A percentile compares a stretch with the other conserved stretches of the same genome.
phyloP scores from a whole-genome alignment of 1,140 invertebrate species.

The Zaprionus capensis region DNA sequence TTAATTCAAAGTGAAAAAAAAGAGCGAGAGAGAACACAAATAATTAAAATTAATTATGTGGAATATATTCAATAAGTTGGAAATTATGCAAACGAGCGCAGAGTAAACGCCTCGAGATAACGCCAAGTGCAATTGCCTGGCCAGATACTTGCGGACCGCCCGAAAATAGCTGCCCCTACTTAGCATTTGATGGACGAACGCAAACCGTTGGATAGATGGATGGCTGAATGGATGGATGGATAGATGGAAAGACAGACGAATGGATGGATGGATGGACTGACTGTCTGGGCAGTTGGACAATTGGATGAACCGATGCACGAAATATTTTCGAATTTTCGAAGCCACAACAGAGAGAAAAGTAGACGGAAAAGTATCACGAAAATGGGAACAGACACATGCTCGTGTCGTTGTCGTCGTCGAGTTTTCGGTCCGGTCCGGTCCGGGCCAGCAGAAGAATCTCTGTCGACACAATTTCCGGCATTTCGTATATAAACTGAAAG shows the following conservation, averaged over 20 bases:
- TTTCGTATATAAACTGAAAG: constrained; percentile 75
- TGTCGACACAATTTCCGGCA: constrained; percentile 76
- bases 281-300: background rate
- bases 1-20: constrained; percentile 60
- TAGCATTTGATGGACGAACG: constrained; percentile 68
- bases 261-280: constrained; percentile 20
- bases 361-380: constrained; percentile 28
- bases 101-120: constrained; percentile 73
- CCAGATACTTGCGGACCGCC: constrained; percentile 51
- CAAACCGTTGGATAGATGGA: constrained; percentile 31
- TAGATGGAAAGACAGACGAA: constrained; percentile 20
- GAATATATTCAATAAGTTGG: constrained; percentile 81
- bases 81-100: constrained; percentile 80
- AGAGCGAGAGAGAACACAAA: constrained; percentile 48
- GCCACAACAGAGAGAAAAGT: constrained; percentile 22
- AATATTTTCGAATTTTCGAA: constrained; percentile 59
- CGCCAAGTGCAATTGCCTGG: constrained; percentile 70
- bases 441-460: constrained; percentile 25
- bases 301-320: constrained; percentile 47
- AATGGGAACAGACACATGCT: constrained; percentile 60
- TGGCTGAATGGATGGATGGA: constrained; percentile 23
- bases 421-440: constrained; percentile 11
- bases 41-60: constrained; percentile 82
- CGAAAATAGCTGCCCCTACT: constrained; percentile 68
- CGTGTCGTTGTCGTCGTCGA: constrained; percentile 28